Evolutionary conservation across 35 echinoderm and acorn worm genomes (phyloP), one percentile per base, ranked within the genome.

Genomic region (Patiria miniata): DNA sequence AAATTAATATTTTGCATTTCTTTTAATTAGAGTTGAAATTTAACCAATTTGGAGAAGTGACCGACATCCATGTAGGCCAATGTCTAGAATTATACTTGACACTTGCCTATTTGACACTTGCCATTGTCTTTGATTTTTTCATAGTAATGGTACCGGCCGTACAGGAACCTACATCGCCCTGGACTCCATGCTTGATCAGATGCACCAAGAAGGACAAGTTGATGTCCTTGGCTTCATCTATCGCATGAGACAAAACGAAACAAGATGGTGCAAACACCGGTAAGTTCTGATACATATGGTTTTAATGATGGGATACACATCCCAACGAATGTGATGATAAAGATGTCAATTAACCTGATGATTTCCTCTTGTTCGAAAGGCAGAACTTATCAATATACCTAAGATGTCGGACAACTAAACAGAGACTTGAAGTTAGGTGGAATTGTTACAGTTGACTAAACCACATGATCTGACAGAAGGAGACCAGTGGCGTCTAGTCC

Each of bases 131-230:
- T 2, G 0, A 28, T 14, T 80, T 47, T 3, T 82, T 91, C 33
- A 29, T 33, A 95, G 93, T 81, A 89, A 88, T 85, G 93, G 93
- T 22, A 85, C 87, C 23, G 93, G 93, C 12, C 79, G 93, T 2
- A 95, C 88, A n/a, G 93, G 93, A 29, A 82, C 89, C 12, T 88
- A 91, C 32, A 91, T 95, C 1, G 51, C 85, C 32, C 76, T 95
- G 26, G 93, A 95, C 73, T 84, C 89, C 51, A 91, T 91, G 93
- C 76, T 95, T 21, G 60, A 91, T 23, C 86, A 87, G 86, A 86
- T 89, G 15, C 4, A 91, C 33, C 22, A 90, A 68, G 68, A 82
- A 42, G 51, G 78, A 21, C 42, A 54, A 44, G 33, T 95, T 28
- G 81, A 91, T 55, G 61, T 95, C 12, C 87, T 77, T 51, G 68